A percentile compares a stretch with the other conserved stretches of the same genome.
These are phyloP conservation scores for Muntiacus muntjak DNA, from an alignment of 2,113 vertebrate species.

Conservation along the genomic window DNA sequence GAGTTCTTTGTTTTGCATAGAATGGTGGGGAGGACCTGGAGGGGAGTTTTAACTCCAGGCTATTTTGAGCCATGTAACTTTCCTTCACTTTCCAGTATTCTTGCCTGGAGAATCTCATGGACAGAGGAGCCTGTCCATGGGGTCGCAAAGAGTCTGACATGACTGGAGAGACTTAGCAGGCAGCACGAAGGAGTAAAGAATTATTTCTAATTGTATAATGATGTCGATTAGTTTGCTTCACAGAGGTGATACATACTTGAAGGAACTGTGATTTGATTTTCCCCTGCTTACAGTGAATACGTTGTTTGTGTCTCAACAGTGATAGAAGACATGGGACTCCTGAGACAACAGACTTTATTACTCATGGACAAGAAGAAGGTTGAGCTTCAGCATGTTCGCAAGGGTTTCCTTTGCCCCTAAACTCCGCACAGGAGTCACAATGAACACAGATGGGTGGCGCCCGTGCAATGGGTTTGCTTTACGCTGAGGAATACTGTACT, in stretches of 20 bases:
- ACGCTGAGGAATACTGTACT: background rate
- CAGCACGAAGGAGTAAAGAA: background rate
- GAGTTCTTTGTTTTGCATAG: background rate
- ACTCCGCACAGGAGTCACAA: background rate
- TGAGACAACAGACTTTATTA: background rate
- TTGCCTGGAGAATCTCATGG: background rate
- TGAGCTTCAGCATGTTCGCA: background rate
- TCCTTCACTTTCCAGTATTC: background rate
- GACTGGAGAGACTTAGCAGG: background rate
- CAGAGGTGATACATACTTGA: background rate
- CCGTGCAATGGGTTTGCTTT: accelerated
- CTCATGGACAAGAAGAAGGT: background rate
- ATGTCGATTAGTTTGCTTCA: background rate
- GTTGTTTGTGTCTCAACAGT: background rate
- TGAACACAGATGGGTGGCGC: background rate
- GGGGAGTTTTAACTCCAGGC: background rate
- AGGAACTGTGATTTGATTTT: background rate
- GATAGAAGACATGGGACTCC: background rate
- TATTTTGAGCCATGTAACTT: background rate
- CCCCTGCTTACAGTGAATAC: background rate
- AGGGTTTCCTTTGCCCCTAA: background rate
- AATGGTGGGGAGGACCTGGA: background rate
- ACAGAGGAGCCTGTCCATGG: background rate
- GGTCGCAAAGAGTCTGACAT: accelerated
- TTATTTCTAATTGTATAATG: background rate